phyloP scores from a whole-genome alignment of 2,797 vertebrate species.

The Catharus ustulatus region DNA sequence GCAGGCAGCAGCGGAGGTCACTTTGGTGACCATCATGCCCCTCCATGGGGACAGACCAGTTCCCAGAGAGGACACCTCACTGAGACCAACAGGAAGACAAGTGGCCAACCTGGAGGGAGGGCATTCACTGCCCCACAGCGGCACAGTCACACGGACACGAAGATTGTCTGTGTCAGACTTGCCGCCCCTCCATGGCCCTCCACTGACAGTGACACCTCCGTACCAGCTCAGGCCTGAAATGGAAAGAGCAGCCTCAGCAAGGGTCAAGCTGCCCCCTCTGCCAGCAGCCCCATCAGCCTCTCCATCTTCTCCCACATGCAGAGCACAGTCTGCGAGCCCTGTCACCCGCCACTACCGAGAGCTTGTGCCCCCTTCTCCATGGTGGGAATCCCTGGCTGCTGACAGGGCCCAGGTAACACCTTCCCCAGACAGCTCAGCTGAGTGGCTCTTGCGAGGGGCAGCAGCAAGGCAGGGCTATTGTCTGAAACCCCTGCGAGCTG shows the following conservation, averaged over 20 bases:
- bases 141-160: too few species aligned
- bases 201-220: too few species aligned
- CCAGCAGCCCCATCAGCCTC: background rate
- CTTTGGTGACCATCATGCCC: rapidly evolving
- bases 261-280: background rate
- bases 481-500: background rate
- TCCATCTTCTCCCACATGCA: background rate
- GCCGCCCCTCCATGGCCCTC: too few species aligned
- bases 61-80: rapidly evolving
- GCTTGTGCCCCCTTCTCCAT: too few species aligned
- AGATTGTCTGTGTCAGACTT: too few species aligned
- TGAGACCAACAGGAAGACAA: rapidly evolving
- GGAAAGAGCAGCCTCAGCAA: too few species aligned
- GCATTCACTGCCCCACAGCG: too few species aligned
- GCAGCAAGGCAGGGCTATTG: rapidly evolving
- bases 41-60: rapidly evolving
- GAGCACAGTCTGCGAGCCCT: rapidly evolving
- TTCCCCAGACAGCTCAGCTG: rapidly evolving
- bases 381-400: background rate
- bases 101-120: background rate
- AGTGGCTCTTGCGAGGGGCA: background rate
- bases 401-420: too few species aligned
- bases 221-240: too few species aligned
- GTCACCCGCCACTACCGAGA: rapidly evolving
- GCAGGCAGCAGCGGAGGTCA: rapidly evolving